phyloP scores from a whole-genome alignment of 35 echinoderm and acorn worm genomes.

The Anneissia japonica region DNA sequence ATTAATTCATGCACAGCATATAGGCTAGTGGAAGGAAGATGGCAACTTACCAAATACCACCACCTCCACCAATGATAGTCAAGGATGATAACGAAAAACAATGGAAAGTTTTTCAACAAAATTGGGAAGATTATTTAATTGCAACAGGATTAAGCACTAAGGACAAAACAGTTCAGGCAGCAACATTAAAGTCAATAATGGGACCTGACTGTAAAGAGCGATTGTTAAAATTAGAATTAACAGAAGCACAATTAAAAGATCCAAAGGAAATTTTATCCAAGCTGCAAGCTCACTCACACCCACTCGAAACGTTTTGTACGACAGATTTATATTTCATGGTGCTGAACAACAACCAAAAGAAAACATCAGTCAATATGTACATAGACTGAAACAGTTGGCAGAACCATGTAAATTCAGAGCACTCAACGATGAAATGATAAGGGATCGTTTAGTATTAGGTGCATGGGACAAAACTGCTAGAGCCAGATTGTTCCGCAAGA shows the following conservation, averaged over 20 bases:
- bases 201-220: background rate
- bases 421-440: slow-evolving; percentile 25
- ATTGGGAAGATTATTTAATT: background rate
- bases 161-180: background rate
- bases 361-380: slow-evolving; percentile 19
- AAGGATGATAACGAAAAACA: background rate
- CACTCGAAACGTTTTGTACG: slow-evolving; percentile 12
- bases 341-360: slow-evolving; percentile 11
- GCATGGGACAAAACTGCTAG: background rate
- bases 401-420: slow-evolving; percentile 16
- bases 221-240: background rate
- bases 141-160: background rate
- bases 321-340: slow-evolving; percentile 23
- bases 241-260: background rate
- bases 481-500: slow-evolving; percentile 8
- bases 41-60: background rate
- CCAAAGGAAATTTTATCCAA: slow-evolving; percentile 1
- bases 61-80: background rate
- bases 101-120: background rate
- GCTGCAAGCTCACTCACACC: slow-evolving; percentile 22
- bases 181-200: background rate
- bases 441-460: slow-evolving; percentile 36
- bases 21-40: too few species aligned
- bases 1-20: too few species aligned
- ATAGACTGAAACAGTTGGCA: slow-evolving; percentile 10